Conservation (phyloP, 1,140 invertebrate species). For the Phocides pigmalion region DNA sequence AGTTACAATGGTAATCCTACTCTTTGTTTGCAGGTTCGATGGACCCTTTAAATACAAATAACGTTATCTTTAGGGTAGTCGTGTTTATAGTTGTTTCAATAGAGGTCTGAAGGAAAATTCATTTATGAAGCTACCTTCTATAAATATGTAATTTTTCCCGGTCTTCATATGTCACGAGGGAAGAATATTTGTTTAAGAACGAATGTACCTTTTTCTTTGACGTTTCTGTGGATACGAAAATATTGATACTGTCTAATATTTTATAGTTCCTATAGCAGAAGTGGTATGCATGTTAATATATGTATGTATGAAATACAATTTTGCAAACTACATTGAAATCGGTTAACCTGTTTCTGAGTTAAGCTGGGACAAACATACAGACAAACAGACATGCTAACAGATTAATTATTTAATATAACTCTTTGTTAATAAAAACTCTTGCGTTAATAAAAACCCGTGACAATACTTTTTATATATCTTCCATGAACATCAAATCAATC, state of each 20-base stretch:
- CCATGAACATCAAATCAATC: too few relatives aligned
- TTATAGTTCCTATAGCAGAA: background rate
- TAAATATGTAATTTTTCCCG: constrained; percentile 31
- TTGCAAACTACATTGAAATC: too few relatives aligned
- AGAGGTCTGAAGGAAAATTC: constrained; percentile 31
- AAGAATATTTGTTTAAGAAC: background rate
- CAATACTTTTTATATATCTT: too few relatives aligned
- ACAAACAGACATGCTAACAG: too few relatives aligned
- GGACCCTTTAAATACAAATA: constrained; percentile 57
- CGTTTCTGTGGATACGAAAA: background rate
- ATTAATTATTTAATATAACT: too few relatives aligned
- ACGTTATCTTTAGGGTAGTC: constrained; percentile 39
- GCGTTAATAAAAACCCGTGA: too few relatives aligned
- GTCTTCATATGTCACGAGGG: background rate
- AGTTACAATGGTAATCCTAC: constrained; percentile 34
- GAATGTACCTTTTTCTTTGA: background rate
- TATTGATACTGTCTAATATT: background rate
- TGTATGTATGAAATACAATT: background rate
- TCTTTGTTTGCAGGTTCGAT: constrained; percentile 36
- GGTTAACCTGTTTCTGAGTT: too few relatives aligned
- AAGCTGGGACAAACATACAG: too few relatives aligned
- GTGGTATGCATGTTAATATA: background rate
- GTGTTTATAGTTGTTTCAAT: constrained; percentile 31
- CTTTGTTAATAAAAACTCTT: too few relatives aligned
- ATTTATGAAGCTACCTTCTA: constrained; percentile 31